Evolutionary conservation across 2,888 invertebrate genomes (phyloP).

Genomic region (Terebella lapidaria): DNA sequence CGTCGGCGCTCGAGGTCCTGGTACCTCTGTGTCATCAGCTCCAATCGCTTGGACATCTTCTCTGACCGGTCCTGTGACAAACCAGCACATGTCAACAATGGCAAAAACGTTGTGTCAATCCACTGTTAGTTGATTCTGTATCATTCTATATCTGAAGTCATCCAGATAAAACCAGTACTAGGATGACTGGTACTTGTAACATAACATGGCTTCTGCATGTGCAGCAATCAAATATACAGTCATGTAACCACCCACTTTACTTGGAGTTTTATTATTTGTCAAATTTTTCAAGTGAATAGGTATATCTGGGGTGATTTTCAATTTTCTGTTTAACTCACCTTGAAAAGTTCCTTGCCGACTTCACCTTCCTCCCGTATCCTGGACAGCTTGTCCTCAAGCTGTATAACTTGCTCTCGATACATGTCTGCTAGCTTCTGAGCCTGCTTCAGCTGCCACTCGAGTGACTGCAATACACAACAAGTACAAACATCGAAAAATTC

Average conservation of each 20-base stretch:
- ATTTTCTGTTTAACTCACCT: slow-evolving; percentile 33
- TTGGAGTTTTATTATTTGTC: too few species aligned
- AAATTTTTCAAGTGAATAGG: too few species aligned
- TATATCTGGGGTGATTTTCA: too few species aligned
- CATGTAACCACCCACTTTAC: too few species aligned
- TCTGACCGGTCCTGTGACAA: slow-evolving; percentile 46
- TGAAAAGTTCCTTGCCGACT: slow-evolving; percentile 50
- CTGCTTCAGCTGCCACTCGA: slow-evolving; percentile 46
- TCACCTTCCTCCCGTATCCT: slow-evolving; percentile 51
- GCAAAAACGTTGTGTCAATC: not conserved
- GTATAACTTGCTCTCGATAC: slow-evolving; percentile 52
- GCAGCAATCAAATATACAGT: too few species aligned
- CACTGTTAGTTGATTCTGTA: not conserved
- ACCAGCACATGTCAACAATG: not conserved
- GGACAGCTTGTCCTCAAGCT: slow-evolving; percentile 49
- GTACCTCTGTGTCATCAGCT: slow-evolving; percentile 51
- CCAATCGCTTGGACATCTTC: slow-evolving; percentile 50
- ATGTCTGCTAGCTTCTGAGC: slow-evolving; percentile 50
- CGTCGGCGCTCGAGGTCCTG: slow-evolving; percentile 52
- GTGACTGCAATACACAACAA: slow-evolving; percentile 27
- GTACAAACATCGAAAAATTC: not conserved
- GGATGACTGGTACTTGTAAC: too few species aligned
- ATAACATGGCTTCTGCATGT: too few species aligned
- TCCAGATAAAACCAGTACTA: too few species aligned
- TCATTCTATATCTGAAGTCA: too few species aligned